Evolutionary conservation across 2,888 invertebrate species (phyloP), one percentile per base, ranked within the genome.

Genomic region (Bhutanitis thaidina): DNA sequence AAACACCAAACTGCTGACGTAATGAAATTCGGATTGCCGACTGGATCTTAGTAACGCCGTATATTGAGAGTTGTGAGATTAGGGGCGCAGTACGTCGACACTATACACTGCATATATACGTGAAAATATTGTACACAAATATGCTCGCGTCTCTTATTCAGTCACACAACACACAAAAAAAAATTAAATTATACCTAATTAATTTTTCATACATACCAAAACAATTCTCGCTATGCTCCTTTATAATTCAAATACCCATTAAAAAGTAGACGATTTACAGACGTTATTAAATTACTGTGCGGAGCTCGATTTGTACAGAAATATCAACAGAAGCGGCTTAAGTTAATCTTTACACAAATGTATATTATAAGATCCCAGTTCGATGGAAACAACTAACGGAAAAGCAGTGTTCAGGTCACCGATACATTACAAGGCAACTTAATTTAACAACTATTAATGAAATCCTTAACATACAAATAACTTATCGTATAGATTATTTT

Each of bases 281-380:
- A 27, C 29, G 12, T 13, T 1, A 25, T 25, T 14, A 44, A 44
- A 36, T 25, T 37, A 15, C 15, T 37, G 45, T 37, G 25, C 29
- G 36, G 15, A 43, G n/a, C 15, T n/a, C 2, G 8, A n/a, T 35
- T 45, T 45, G 45, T 45, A 45, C 45, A 45, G n/a, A 44, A 35
- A 37, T 37, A 45, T 15, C 27, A 27, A 27, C 27, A 27, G 27
- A 27, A 27, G 27, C n/a, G 13, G 12, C 25, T 1, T 32, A 39
- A 10, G 15, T 7, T 38, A 13, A 39, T 25, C 25, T 27, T 27
- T 27, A 8, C 27, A 27, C 8, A 8, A 27, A 27, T 27, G 27
- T 27, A 8, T 4, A 27, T n/a, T n/a, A n/a, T 7, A 8, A 1
- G 27, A 8, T 27, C 8, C 7, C 27, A 27, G 27, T 27, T 27